phyloP scores from a whole-genome alignment of 2,888 invertebrate species.

The Pegoplata infirma region DNA sequence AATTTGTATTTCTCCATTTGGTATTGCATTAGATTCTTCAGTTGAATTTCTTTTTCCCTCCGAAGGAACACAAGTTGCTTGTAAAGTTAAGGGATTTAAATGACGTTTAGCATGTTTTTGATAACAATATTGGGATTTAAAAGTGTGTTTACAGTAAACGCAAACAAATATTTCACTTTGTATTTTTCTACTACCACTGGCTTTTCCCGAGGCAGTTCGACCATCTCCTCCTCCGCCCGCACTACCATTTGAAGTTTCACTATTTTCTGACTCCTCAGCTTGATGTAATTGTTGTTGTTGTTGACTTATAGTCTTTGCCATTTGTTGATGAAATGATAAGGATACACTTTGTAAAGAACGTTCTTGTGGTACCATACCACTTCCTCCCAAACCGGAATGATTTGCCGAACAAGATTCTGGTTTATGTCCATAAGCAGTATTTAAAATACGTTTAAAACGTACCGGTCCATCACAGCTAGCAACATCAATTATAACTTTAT shows the following conservation, averaged over 20 bases:
- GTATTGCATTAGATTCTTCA: conserved; percentile 22
- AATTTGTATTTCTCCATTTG: conserved; percentile 27
- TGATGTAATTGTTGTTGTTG: conserved; percentile 71
- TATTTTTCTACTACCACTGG: conserved; percentile 39
- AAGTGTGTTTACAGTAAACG: conserved; percentile 87
- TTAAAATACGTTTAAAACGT: conserved; percentile 89
- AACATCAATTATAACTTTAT: conserved; percentile 87
- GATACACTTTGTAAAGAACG: conserved; percentile 77
- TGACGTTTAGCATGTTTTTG: conserved; percentile 87
- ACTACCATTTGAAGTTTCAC: conserved; percentile 63
- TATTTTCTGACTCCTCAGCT: conserved; percentile 72
- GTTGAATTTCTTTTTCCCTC: conserved; percentile 18
- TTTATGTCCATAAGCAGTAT: conserved; percentile 85
- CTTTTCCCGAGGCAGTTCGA: conserved; percentile 29
- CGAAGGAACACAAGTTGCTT: conserved; percentile 68
- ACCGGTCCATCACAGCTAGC: conserved; percentile 96
- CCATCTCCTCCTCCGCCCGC: conserved; percentile 28
- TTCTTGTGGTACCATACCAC: conserved; percentile 68
- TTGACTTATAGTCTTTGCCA: conserved; percentile 77
- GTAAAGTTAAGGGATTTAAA: conserved; percentile 81
- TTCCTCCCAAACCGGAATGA: conserved; percentile 33
- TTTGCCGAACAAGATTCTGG: conserved; percentile 71
- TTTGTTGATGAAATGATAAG: conserved; percentile 78
- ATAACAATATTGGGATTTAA: conserved; percentile 91
- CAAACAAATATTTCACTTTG: conserved; percentile 82